Evolutionary conservation across 2,888 invertebrate species (phyloP).

Genomic region (Hirtodrosophila confusa): DNA sequence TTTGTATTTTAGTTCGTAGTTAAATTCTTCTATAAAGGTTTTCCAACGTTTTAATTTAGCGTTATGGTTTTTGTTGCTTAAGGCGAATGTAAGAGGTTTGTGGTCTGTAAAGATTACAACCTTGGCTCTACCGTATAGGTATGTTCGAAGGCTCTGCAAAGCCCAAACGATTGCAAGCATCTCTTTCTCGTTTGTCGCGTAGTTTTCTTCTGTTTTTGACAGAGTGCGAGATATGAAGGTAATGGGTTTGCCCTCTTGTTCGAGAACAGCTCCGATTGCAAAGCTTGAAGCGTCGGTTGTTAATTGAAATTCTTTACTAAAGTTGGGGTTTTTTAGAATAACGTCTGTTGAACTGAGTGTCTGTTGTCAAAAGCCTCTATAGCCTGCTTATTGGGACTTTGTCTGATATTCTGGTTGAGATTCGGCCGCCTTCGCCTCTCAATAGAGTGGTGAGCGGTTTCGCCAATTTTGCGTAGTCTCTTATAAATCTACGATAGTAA

Average conservation of each 20-base stretch:
- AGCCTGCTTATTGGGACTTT: not conserved
- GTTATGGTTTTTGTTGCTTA: conserved; percentile 26
- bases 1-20: conserved; percentile 72
- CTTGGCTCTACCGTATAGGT: too few relatives aligned
- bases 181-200: too few relatives aligned
- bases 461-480: too few relatives aligned
- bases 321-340: conserved; percentile 5
- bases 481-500: too few relatives aligned
- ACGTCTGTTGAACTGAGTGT: conserved; percentile 25
- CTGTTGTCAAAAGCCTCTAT: conserved; percentile 2
- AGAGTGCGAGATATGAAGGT: too few relatives aligned
- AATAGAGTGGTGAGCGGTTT: conserved; percentile 1
- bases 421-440: not conserved
- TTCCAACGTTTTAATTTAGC: conserved; percentile 44
- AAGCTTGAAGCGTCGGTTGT: conserved; percentile 18
- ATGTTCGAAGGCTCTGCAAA: conserved; percentile 37
- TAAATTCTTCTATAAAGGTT: conserved; percentile 34
- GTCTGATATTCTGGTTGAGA: not conserved
- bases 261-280: conserved; percentile 8
- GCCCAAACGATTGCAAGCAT: conserved; percentile 21
- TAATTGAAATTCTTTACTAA: conserved; percentile 14
- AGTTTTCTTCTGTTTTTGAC: too few relatives aligned
- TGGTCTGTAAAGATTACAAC: conserved; percentile 34
- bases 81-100: conserved; percentile 16
- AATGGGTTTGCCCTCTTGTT: too few relatives aligned